Base-by-base conservation (phyloP, 2,797 vertebrate species). In the Pelochelys cantorii region DNA sequence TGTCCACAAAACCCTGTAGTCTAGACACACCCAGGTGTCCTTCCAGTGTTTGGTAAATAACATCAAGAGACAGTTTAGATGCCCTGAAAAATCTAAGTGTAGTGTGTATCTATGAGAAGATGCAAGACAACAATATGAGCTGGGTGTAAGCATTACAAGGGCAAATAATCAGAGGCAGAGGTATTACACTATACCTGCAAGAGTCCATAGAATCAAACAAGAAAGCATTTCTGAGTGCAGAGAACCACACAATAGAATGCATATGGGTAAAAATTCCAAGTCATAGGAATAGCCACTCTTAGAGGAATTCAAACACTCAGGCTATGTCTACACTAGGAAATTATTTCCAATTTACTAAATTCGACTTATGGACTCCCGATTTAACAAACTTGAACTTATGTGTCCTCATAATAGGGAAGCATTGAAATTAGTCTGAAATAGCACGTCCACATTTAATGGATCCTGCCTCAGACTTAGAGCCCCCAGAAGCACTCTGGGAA, bases 141-240 rank as follows among this genome's bases (percentile, higher is more conserved):
- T 83, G 60, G 68, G 29, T 56, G 12, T 71, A 57, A 84, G 13
- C 12, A 59, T 25, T 25, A n/a, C 68, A 52, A 52, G 77, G 20
- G 27, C 23, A 75, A 59, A 18, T 34, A 68, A 68, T 68, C 65
- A 68, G 31, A 81, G 59, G 18, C 59, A 55, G 48, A 52, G 57
- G 12, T 81, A 31, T 68, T 68, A n/a, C 60, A 62, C 27, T 31
- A 31, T 9, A 1, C 55, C 25, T 79, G 52, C 62, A 84, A 81
- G 42, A 68, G 13, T 37, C 37, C 3, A 34, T 68, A 68, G 65
- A 68, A 18, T 68, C n/a, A n/a, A n/a, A 65, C 15, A n/a, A 31
- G 4, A 42, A 37, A 71, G 81, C 68, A 81, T 42, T 42, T 27
- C 25, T 0, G 0, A 17, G 23, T 31, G 52, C 29, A 52, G 75